Conservation (phyloP, 2,113 vertebrate species). For the Passer domesticus region DNA sequence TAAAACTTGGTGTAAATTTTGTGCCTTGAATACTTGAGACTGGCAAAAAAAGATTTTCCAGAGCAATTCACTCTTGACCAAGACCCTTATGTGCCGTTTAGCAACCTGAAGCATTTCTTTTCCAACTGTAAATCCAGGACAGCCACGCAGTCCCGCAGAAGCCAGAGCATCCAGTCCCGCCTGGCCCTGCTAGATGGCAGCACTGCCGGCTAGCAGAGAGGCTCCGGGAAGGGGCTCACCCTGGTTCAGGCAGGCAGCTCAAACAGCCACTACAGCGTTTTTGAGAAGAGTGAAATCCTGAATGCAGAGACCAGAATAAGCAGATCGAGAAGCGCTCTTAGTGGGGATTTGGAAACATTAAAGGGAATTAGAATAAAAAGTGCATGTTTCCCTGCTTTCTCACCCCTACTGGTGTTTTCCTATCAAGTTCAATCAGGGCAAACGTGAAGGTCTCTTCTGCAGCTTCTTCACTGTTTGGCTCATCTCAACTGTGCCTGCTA, state of each 20-base stretch:
- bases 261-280: not conserved
- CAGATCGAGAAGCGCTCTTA: not conserved
- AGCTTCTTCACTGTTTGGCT: not conserved
- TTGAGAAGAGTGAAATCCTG: not conserved
- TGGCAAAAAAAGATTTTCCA: slow-evolving; percentile 28
- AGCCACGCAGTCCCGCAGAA: not conserved
- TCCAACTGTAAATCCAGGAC: not conserved
- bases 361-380: not conserved
- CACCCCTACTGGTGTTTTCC: not conserved
- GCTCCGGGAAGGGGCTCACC: not conserved
- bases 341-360: not conserved
- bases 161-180: not conserved
- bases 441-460: not conserved
- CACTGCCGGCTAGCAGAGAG: not conserved
- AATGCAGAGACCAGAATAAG: not conserved
- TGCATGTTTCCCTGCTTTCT: not conserved
- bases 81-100: not conserved
- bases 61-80: not conserved
- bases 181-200: not conserved
- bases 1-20: slow-evolving; percentile 21
- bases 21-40: slow-evolving; percentile 15
- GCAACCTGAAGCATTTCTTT: not conserved
- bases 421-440: not conserved
- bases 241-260: not conserved
- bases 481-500: not conserved